phyloP scores from a whole-genome alignment of 2,797 vertebrate species.

The Phaenicophaeus curvirostris region DNA sequence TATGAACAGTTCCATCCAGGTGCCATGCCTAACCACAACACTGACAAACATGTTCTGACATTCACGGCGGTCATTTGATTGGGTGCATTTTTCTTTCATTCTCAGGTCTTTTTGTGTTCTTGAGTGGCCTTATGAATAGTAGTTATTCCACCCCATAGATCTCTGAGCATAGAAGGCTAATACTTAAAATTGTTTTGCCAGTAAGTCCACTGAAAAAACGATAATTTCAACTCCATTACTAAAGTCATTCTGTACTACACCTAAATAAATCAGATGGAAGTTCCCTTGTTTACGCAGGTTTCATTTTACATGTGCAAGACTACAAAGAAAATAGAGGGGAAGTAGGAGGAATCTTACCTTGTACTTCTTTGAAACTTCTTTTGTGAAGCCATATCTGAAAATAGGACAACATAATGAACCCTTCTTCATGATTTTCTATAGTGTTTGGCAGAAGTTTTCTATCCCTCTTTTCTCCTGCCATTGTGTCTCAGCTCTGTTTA shows the following conservation, averaged over 20 bases:
- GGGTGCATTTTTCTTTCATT: not conserved
- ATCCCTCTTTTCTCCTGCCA: not conserved
- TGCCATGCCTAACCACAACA: not conserved
- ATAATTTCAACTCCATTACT: not conserved
- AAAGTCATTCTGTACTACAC: not conserved
- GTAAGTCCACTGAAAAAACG: not conserved
- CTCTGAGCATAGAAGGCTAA: not conserved
- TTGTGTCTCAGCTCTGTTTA: not conserved
- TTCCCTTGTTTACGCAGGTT: not conserved
- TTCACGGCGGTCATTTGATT: not conserved
- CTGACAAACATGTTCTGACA: not conserved
- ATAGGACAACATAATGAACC: conserved; percentile 5
- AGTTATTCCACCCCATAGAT: not conserved
- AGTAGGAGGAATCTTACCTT: conserved; percentile 80
- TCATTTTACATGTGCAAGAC: not conserved
- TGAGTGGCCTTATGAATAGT: not conserved
- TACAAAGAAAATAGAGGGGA: not conserved
- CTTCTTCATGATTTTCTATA: not conserved
- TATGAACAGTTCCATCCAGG: not conserved
- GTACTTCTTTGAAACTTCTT: conserved; percentile 93
- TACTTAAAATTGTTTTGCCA: not conserved
- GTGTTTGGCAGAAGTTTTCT: not conserved
- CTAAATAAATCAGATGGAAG: not conserved
- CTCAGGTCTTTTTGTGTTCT: not conserved
- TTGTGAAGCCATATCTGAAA: conserved; percentile 96